Percentiles rank a stretch among this genome's conserved stretches.
phyloP scores from a whole-genome alignment of 1,140 invertebrate genomes.

The Sitobion miscanthi region DNA sequence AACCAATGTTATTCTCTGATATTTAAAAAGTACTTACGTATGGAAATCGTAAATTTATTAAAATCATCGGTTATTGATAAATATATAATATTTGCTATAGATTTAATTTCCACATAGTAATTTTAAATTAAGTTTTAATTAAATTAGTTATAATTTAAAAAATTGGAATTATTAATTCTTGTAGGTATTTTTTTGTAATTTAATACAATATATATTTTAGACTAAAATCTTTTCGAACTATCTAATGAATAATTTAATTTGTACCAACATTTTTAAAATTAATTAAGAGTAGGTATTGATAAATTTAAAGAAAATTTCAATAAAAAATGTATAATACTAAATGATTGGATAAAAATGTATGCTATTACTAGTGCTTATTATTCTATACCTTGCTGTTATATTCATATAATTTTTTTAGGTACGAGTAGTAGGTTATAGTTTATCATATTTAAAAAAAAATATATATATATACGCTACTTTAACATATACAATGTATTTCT shows the following conservation, averaged over 20 bases:
- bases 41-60: neutral
- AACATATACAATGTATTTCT: neutral
- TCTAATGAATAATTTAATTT: too few relatives aligned
- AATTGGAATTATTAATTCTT: neutral
- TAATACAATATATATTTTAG: neutral
- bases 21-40: neutral
- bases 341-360: neutral
- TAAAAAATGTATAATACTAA: neutral
- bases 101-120: neutral
- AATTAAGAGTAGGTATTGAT: neutral
- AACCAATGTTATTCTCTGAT: neutral
- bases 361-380: neutral
- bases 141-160: neutral
- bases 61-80: neutral
- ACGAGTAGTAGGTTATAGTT: constrained; percentile 16
- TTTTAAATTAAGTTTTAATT: constrained; percentile 11
- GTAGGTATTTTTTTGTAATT: neutral
- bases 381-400: neutral
- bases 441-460: neutral
- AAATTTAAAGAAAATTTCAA: neutral
- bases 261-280: neutral
- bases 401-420: neutral
- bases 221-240: too few relatives aligned
- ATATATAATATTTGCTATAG: neutral
- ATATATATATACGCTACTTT: neutral